Evolutionary conservation across 2,113 vertebrate species (phyloP).

Genomic region (Setophaga petechia): DNA sequence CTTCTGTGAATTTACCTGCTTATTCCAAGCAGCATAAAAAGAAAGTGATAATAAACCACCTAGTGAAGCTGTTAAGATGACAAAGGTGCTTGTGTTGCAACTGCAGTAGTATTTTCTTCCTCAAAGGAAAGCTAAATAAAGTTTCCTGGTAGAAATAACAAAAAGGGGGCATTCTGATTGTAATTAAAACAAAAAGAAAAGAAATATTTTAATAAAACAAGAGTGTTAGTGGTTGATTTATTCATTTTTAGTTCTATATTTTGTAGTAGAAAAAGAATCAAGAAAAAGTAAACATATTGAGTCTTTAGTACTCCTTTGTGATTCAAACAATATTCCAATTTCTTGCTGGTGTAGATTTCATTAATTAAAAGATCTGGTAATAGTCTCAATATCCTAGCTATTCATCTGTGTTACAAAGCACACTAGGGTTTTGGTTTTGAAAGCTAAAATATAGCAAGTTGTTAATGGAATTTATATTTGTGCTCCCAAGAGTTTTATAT

Average conservation of each 20-base stretch:
- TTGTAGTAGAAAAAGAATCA: neutral
- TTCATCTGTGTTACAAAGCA: neutral
- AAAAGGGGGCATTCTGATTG: neutral
- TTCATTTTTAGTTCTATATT: neutral
- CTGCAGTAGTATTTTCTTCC: neutral
- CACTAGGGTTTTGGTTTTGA: neutral
- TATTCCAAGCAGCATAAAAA: neutral
- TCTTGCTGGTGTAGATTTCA: neutral
- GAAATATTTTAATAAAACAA: neutral
- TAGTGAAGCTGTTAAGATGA: neutral
- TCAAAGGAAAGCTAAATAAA: neutral
- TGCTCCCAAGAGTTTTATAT: neutral
- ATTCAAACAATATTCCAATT: neutral
- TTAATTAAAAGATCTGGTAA: neutral
- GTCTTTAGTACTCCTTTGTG: neutral
- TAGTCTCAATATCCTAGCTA: neutral
- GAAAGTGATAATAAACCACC: neutral
- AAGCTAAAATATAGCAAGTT: conserved; percentile 5
- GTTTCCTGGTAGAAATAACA: neutral
- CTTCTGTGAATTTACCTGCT: neutral
- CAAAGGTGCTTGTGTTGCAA: neutral
- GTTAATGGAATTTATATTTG: conserved; percentile 28
- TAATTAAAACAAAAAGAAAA: neutral
- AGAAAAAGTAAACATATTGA: neutral
- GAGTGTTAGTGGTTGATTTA: neutral